Conservation (phyloP, 2,113 vertebrate genomes). For the Coryphaenoides rupestris region DNA sequence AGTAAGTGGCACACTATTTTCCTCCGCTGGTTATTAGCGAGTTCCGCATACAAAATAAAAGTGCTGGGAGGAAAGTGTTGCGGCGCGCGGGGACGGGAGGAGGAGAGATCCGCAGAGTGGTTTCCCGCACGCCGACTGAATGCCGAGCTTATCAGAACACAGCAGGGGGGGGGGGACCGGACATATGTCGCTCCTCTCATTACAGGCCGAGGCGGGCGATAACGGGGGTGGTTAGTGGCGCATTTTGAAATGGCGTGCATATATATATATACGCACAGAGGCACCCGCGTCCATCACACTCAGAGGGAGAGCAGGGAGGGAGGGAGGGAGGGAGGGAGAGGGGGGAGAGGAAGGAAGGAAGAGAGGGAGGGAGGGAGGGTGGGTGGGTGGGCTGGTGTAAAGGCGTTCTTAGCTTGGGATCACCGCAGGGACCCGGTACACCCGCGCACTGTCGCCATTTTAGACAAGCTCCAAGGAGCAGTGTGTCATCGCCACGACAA, state of each 20-base stretch:
- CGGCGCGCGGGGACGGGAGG: neutral
- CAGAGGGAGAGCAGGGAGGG: neutral
- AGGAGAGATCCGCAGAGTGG: constrained; percentile 10
- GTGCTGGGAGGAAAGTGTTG: neutral
- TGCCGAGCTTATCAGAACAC: constrained; percentile 40
- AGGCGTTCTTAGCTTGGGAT: constrained; percentile 10
- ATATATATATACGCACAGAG: neutral
- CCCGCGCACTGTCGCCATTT: neutral
- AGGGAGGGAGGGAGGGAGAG: neutral
- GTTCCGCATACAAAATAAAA: constrained; percentile 38
- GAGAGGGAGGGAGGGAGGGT: constrained; percentile 4
- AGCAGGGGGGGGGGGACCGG: constrained; percentile 49
- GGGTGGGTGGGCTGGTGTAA: constrained; percentile 7
- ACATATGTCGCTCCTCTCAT: constrained; percentile 57
- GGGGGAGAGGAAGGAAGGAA: neutral
- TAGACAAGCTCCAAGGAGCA: neutral
- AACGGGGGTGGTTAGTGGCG: constrained; percentile 40
- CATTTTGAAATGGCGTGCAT: constrained; percentile 29
- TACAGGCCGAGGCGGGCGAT: constrained; percentile 44
- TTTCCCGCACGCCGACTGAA: constrained; percentile 15
- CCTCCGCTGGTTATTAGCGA: constrained; percentile 34
- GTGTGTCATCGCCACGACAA: neutral
- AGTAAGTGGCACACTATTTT: constrained; percentile 51
- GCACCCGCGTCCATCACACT: constrained; percentile 13
- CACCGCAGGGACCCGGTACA: constrained; percentile 18